Evolutionary conservation across 1,140 invertebrate genomes (phyloP).

Genomic region (Vollenhovia emeryi): DNA sequence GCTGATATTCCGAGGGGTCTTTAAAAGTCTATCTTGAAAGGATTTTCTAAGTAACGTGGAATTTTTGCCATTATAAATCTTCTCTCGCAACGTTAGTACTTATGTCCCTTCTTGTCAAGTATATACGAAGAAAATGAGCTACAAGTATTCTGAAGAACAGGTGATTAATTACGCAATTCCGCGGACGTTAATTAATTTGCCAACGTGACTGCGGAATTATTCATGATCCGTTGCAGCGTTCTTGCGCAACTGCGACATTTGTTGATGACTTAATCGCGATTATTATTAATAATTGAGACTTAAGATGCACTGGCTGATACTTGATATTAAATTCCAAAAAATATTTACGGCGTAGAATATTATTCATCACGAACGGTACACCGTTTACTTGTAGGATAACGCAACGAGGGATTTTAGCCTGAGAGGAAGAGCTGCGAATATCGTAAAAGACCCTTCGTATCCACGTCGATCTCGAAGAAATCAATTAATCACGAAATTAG

Average conservation of each 20-base stretch:
- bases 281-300: neutral
- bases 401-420: neutral
- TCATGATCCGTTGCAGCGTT: neutral
- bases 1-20: neutral
- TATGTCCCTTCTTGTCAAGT: neutral
- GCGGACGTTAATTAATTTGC: slow-evolving; percentile 31
- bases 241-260: neutral
- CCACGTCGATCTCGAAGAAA: neutral
- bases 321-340: neutral
- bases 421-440: neutral
- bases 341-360: neutral
- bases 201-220: slow-evolving; percentile 12
- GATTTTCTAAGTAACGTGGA: neutral
- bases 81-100: neutral
- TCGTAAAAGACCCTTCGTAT: neutral
- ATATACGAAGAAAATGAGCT: slow-evolving; percentile 6
- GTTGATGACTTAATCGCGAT: neutral
- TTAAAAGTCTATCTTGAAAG: slow-evolving; percentile 2
- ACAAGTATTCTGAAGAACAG: slow-evolving; percentile 7
- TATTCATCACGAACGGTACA: neutral
- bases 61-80: slow-evolving; percentile 28
- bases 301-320: neutral
- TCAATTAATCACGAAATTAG: neutral
- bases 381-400: neutral
- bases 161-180: slow-evolving; percentile 34